Evolutionary conservation across 1,140 invertebrate species (phyloP).

Genomic region (Atta colombica): DNA sequence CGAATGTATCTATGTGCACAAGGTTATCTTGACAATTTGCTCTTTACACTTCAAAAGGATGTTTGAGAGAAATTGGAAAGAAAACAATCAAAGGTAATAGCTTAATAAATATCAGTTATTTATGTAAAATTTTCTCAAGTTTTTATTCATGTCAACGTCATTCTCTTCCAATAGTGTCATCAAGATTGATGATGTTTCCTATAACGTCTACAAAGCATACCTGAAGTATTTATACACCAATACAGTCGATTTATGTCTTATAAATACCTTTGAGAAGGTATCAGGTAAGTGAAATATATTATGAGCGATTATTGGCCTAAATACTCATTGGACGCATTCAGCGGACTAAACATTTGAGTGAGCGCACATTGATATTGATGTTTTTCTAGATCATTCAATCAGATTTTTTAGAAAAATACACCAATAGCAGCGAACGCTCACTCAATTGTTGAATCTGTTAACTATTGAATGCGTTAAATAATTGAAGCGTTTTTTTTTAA

Average conservation of each 20-base stretch:
- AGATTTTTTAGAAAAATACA: too few species aligned
- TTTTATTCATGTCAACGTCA: neutral
- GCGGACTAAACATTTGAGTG: too few species aligned
- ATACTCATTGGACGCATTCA: too few species aligned
- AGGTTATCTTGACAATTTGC: conserved; percentile 88
- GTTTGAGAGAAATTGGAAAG: conserved; percentile 90
- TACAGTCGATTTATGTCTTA: conserved; percentile 87
- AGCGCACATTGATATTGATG: too few species aligned
- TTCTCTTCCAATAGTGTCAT: conserved; percentile 85
- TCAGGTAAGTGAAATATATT: conserved; percentile 85
- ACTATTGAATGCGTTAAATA: too few species aligned
- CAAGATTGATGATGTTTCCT: conserved; percentile 87
- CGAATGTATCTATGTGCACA: conserved; percentile 90
- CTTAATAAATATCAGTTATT: conserved; percentile 13
- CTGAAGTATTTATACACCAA: conserved; percentile 91
- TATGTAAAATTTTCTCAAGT: neutral
- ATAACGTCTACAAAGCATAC: conserved; percentile 89
- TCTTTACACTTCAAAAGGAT: conserved; percentile 90
- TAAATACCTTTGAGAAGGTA: conserved; percentile 87
- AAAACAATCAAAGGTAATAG: conserved; percentile 88
- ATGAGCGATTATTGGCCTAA: neutral
- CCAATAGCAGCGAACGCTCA: too few species aligned
- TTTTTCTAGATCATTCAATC: too few species aligned
- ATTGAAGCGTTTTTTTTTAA: conserved; percentile 47
- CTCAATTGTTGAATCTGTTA: too few species aligned